phyloP scores from a whole-genome alignment of 1,140 invertebrate species.

The Myzus persicae region DNA sequence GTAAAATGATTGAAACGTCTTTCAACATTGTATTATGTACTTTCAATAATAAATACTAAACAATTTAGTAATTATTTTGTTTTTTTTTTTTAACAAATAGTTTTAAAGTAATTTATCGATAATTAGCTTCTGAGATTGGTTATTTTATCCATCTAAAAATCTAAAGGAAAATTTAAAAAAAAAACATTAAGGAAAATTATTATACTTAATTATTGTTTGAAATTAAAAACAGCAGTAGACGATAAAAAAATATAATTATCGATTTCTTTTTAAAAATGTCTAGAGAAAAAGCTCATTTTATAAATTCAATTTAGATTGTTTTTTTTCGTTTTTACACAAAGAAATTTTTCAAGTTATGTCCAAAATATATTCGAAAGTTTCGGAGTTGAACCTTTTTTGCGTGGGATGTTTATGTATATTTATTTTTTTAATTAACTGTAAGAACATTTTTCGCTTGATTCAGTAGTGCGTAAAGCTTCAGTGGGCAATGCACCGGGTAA shows the following conservation, averaged over 20 bases:
- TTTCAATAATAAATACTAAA: neutral
- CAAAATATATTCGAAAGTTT: neutral
- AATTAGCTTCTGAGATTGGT: neutral
- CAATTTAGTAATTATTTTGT: neutral
- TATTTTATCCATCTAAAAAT: neutral
- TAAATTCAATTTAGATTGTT: neutral
- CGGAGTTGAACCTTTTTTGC: neutral
- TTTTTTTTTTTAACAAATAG: neutral
- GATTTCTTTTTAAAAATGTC: neutral
- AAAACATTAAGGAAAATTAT: neutral
- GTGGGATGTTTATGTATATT: neutral
- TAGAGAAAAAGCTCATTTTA: neutral
- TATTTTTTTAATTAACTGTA: neutral
- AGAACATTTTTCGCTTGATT: neutral
- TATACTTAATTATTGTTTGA: neutral
- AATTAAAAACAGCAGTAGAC: neutral
- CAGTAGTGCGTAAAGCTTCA: neutral
- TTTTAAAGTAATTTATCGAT: constrained; percentile 8
- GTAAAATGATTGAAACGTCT: neutral
- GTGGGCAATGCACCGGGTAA: neutral
- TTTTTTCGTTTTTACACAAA: neutral
- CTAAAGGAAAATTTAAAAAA: neutral
- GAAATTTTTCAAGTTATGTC: neutral
- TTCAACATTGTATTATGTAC: neutral
- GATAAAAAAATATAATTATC: neutral